A percentile compares a stretch with the other conserved stretches of the same genome.
Evolutionary conservation across 2,888 invertebrate species (phyloP).

Genomic region (Temnothorax ravouxi): DNA sequence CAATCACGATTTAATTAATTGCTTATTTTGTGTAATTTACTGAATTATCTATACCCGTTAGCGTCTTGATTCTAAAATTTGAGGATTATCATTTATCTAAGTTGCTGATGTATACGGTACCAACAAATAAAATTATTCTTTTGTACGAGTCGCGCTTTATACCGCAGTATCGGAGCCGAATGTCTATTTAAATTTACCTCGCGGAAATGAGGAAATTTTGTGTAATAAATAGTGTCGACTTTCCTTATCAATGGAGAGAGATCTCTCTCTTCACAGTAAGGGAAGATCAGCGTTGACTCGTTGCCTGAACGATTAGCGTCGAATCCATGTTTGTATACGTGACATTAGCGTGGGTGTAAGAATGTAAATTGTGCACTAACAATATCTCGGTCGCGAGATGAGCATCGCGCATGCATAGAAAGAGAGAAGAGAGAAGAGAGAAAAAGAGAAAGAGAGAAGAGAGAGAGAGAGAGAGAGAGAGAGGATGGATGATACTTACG

Average conservation of each 20-base stretch:
- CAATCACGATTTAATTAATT: slow-evolving; percentile 17
- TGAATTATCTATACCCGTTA: background rate
- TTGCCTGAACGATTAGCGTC: slow-evolving; percentile 42
- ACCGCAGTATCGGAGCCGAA: background rate
- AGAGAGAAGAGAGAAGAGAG: slow-evolving; percentile 52
- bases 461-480: slow-evolving; percentile 57
- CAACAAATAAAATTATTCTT: slow-evolving; percentile 13
- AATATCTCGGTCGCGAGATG: slow-evolving; percentile 63
- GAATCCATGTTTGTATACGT: slow-evolving; percentile 43
- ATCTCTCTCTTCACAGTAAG: slow-evolving; percentile 3
- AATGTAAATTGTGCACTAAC: slow-evolving; percentile 71
- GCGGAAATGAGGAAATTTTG: slow-evolving; percentile 27
- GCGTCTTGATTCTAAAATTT: no score
- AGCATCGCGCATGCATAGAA: slow-evolving; percentile 49
- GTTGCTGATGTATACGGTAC: background rate
- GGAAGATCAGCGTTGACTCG: slow-evolving; percentile 25
- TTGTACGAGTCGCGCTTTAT: background rate
- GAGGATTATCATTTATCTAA: background rate
- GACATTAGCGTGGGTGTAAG: slow-evolving; percentile 60
- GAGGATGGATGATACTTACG: slow-evolving; percentile 69
- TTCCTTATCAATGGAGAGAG: slow-evolving; percentile 28
- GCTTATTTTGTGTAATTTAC: background rate
- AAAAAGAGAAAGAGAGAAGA: slow-evolving; percentile 54
- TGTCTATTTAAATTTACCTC: slow-evolving; percentile 26
- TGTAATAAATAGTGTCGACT: slow-evolving; percentile 37